phyloP scores from a whole-genome alignment of 2,888 invertebrate genomes.

The Callimorpha dominula region DNA sequence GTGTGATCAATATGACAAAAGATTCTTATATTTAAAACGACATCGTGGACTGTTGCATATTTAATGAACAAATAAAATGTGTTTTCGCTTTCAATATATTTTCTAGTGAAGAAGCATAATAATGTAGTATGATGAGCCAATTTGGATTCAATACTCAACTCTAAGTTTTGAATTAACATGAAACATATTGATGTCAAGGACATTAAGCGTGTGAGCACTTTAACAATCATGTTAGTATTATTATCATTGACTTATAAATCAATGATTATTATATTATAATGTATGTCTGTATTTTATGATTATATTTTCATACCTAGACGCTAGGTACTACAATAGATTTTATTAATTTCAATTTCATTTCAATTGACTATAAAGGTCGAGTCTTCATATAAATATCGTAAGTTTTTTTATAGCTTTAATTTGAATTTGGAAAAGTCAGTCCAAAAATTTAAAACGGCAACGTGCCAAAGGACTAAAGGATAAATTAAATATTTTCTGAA shows the following conservation, averaged over 20 bases:
- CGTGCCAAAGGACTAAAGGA: neutral
- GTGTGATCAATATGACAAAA: no score
- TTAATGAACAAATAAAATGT: neutral
- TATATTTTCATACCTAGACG: no score
- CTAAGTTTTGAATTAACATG: neutral
- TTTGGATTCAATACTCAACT: neutral
- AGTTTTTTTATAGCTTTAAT: neutral
- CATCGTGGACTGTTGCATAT: neutral
- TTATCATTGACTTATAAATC: no score
- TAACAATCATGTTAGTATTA: neutral
- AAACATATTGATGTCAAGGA: slow-evolving; percentile 1
- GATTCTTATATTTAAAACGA: neutral
- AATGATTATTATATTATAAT: no score
- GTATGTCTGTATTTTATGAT: neutral
- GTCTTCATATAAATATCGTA: neutral
- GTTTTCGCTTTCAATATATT: neutral
- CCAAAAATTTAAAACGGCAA: neutral
- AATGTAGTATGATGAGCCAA: neutral
- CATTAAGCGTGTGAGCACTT: neutral
- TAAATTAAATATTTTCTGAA: neutral
- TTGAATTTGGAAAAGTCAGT: neutral
- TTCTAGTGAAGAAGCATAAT: neutral
- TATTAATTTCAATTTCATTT: no score
- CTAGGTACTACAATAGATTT: no score
- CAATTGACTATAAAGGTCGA: no score